These are phyloP conservation scores for Muschampia plurimacula DNA, from an alignment of 2,888 invertebrate genomes.

Conservation along the genomic window DNA sequence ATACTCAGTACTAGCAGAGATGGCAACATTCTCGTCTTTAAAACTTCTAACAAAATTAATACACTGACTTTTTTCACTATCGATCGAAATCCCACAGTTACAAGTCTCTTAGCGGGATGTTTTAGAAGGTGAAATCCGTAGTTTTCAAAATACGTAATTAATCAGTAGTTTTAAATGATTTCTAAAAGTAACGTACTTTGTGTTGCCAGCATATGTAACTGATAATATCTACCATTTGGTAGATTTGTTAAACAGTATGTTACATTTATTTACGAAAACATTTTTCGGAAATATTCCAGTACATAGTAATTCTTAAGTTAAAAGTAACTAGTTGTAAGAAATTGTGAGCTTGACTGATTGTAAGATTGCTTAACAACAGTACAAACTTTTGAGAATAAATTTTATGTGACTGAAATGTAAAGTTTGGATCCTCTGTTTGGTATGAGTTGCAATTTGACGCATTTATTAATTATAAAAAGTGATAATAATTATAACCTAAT, in stretches of 20 bases:
- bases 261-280: neutral
- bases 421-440: slow-evolving; percentile 55
- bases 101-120: neutral
- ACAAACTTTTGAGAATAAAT: slow-evolving; percentile 63
- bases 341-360: slow-evolving; percentile 52
- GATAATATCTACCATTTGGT: neutral
- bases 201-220: neutral
- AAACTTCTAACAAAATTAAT: slow-evolving; percentile 10
- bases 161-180: neutral
- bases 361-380: slow-evolving; percentile 54
- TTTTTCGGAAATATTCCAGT: neutral
- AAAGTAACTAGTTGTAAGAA: slow-evolving; percentile 50
- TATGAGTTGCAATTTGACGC: slow-evolving; percentile 52
- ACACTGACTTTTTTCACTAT: neutral
- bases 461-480: slow-evolving; percentile 73
- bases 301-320: slow-evolving; percentile 40
- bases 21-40: neutral
- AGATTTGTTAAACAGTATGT: neutral
- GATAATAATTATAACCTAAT: slow-evolving; percentile 52
- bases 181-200: neutral
- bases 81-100: neutral
- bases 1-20: neutral
- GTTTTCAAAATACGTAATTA: slow-evolving; percentile 10
- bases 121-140: neutral
- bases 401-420: slow-evolving; percentile 55